These are phyloP conservation scores for Apostichopus leukothele DNA, from an alignment of 53 echinoderm and acorn worm genomes.

Conservation along the genomic window DNA sequence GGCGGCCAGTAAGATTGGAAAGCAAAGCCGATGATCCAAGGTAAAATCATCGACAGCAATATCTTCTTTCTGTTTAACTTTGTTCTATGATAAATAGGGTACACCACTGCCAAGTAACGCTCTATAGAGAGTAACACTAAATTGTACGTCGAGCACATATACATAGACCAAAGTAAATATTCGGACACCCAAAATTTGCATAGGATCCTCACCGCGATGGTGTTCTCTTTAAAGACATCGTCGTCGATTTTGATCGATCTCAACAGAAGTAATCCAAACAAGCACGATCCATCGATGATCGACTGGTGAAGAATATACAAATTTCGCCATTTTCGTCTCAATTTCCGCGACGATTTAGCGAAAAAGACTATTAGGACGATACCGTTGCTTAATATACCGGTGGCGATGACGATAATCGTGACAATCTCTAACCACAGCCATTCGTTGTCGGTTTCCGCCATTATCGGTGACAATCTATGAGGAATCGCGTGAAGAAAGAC, in stretches of 20 bases:
- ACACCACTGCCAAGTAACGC: constrained; percentile 10
- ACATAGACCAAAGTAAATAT: constrained; percentile 14
- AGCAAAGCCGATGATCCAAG: background rate
- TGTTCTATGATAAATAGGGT: background rate
- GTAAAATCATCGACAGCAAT: background rate
- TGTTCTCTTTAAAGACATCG: background rate
- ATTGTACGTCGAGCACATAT: constrained; percentile 9
- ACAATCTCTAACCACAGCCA: background rate
- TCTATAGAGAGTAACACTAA: background rate
- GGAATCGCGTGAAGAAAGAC: no score
- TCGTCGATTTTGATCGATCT: background rate
- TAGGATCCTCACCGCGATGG: background rate
- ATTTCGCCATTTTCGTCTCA: constrained; percentile 9
- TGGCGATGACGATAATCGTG: background rate
- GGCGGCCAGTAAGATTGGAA: constrained; percentile 15
- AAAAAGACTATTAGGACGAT: background rate
- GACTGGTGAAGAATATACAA: constrained; percentile 25
- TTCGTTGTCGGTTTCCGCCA: background rate
- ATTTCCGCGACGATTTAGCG: background rate
- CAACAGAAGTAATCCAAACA: background rate
- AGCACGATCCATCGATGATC: background rate
- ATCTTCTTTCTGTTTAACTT: background rate
- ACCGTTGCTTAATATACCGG: constrained; percentile 7
- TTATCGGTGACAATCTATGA: no score
- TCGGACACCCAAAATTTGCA: constrained; percentile 18